Evolutionary conservation across 2,888 invertebrate genomes (phyloP), one percentile per base, ranked within the genome.

Genomic region (Parnassius mnemosyne): DNA sequence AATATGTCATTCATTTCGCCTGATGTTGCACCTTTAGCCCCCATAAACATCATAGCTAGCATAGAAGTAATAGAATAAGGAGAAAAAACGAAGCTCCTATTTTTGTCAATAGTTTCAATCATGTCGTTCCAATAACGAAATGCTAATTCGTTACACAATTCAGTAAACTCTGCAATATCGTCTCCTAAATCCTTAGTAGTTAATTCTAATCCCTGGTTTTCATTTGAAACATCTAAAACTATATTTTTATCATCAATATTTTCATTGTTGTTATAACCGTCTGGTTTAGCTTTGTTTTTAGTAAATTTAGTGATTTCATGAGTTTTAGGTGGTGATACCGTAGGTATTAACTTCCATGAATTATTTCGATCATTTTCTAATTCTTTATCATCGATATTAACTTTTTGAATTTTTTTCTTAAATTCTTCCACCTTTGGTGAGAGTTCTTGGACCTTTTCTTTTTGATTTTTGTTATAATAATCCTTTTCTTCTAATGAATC

Each of bases 1-100:
- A 97, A 87, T 11, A 97, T 94, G 75, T 97, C 96, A 77, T 97
- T 97, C 95, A 97, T 96, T 92, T 97, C 96, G 0, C 96, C 96
- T 0, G 97, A 97, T 0, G 97, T 97, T 3, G 96, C 94, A 1
- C 97, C 97, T 69, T 96, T 93, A 0, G 97, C 97, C 0, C 97
- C 97, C 72, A 97, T 92, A 80, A 97, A 97, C 65, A 97, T 95
- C 97, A 97, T 97, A 0, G 97, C 96, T n/a, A 97, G 83, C 86
- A 96, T 93, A 1, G 97, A 97, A 1, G 96, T 96, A 61, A 96
- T 93, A 0, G 97, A 96, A 75, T 97, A 97, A 0, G 97, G 97
- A 0, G 97, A 97, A 16, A 97, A 84, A 10, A 96, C 94, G 69
- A 97, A 92, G 71, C 96, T 97, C 73, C 97, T 91, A 7, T 94